These are phyloP conservation scores for Stratiomys singularior DNA, from an alignment of 2,888 invertebrate genomes.

Conservation along the genomic window DNA sequence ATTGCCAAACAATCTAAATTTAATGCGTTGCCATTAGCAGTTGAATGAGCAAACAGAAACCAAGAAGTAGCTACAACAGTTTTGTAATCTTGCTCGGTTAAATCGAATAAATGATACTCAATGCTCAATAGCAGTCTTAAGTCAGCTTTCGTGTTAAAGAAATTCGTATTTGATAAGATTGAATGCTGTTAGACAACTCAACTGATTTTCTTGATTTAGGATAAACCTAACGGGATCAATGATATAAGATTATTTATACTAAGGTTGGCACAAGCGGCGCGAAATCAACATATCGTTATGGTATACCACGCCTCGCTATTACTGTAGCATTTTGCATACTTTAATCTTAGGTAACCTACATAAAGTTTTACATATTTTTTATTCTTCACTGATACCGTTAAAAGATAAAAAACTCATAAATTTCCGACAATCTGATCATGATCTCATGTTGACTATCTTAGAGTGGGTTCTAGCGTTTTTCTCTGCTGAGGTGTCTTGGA, in stretches of 20 bases:
- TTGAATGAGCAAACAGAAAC: not conserved
- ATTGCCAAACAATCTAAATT: not conserved
- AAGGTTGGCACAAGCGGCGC: not conserved
- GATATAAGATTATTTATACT: not conserved
- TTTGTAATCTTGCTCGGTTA: not conserved
- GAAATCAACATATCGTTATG: not conserved
- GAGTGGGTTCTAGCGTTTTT: not conserved
- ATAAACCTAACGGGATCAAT: slow-evolving; percentile 1
- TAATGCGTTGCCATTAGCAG: not conserved
- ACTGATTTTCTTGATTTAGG: not conserved
- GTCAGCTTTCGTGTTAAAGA: not conserved
- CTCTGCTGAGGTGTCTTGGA: too few relatives aligned
- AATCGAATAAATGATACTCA: not conserved
- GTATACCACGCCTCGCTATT: not conserved
- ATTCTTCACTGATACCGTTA: not conserved
- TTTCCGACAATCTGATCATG: not conserved
- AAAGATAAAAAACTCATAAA: slow-evolving; percentile 10
- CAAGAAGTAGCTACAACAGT: not conserved
- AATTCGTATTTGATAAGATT: not conserved
- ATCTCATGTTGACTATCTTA: not conserved
- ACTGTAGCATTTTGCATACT: not conserved
- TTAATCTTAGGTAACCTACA: not conserved
- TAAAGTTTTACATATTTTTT: not conserved
- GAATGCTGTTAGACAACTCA: slow-evolving; percentile 2
- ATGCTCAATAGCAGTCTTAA: not conserved